Conservation (phyloP, 2,888 invertebrate species). For the Aricia artaxerxes region DNA sequence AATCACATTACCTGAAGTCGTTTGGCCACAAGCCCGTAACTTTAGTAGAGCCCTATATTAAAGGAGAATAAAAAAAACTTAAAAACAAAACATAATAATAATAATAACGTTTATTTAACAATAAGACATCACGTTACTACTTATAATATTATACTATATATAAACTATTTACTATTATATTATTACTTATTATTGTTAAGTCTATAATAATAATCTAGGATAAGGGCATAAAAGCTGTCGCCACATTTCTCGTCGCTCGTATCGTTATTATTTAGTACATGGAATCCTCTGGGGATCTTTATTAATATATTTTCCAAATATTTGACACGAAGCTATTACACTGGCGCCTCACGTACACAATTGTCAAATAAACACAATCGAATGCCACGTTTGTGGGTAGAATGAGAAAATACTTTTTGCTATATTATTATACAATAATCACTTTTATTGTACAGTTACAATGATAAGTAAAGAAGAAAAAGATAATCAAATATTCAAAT, state of each 20-base stretch:
- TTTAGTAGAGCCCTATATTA: too few species aligned
- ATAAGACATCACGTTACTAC: too few species aligned
- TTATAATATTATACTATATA: too few species aligned
- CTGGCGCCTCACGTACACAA: conserved; percentile 29
- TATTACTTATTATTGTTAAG: too few species aligned
- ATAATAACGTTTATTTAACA: too few species aligned
- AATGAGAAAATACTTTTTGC: neutral
- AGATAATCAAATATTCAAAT: too few species aligned
- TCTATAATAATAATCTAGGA: neutral
- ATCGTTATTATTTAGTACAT: conserved; percentile 2
- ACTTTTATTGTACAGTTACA: neutral
- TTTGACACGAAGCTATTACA: neutral
- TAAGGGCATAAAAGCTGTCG: neutral
- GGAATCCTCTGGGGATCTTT: neutral
- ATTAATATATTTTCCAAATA: conserved; percentile 13
- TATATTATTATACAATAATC: neutral
- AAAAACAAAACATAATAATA: too few species aligned
- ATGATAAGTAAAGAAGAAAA: too few species aligned
- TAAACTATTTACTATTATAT: too few species aligned
- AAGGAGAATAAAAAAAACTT: too few species aligned
- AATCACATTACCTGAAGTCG: too few species aligned
- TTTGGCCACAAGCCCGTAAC: too few species aligned
- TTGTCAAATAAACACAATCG: conserved; percentile 21
- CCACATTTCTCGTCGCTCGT: neutral
- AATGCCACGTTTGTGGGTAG: conserved; percentile 7